Conservation (phyloP, 2,888 invertebrate species). For the Pedicia rivosa region DNA sequence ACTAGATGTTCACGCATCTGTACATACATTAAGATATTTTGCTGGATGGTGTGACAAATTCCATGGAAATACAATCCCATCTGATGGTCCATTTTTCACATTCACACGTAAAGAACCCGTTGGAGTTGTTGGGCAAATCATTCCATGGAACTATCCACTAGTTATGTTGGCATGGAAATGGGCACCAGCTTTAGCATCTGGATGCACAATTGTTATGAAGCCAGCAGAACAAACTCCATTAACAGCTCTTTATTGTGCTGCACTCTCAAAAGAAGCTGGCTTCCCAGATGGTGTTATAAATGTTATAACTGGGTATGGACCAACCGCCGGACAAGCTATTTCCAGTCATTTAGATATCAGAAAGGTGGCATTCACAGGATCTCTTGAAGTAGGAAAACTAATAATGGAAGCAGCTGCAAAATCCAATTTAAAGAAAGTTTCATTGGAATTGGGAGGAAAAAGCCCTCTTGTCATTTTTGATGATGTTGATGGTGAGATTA, state of each 20-base stretch:
- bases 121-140: constrained; percentile 65
- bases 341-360: constrained; percentile 48
- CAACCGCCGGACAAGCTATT: constrained; percentile 57
- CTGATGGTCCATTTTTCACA: constrained; percentile 41
- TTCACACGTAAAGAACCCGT: constrained; percentile 57
- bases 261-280: constrained; percentile 59
- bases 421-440: constrained; percentile 65
- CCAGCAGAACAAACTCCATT: constrained; percentile 77
- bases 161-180: constrained; percentile 74
- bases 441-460: constrained; percentile 79
- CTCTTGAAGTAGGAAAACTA: constrained; percentile 37
- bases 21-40: constrained; percentile 44
- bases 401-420: constrained; percentile 46
- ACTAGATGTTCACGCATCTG: constrained; percentile 34
- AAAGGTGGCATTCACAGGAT: constrained; percentile 69
- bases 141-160: constrained; percentile 69
- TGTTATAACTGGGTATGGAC: constrained; percentile 56
- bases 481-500: constrained; percentile 53
- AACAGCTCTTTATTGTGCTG: constrained; percentile 55
- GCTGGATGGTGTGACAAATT: constrained; percentile 82
- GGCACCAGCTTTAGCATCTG: constrained; percentile 43
- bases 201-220: constrained; percentile 65
- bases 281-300: constrained; percentile 69
- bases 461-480: constrained; percentile 73
- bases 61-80: constrained; percentile 67